These are phyloP conservation scores for Turritopsis rubra DNA, from an alignment of 30 jellyfish, hydroid and myxozoan species.

Conservation along the genomic window DNA sequence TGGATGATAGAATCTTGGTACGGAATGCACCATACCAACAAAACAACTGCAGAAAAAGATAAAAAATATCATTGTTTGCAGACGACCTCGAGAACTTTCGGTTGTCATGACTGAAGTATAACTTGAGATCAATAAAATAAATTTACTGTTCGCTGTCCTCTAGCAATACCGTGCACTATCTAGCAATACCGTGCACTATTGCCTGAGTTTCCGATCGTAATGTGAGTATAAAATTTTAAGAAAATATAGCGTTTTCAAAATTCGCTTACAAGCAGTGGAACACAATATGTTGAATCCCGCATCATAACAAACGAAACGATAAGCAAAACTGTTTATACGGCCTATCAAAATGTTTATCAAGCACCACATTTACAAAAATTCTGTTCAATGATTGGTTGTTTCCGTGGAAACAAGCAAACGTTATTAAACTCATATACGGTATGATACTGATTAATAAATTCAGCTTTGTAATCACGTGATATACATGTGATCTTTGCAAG, in stretches of 20 bases:
- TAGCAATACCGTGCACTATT: background rate
- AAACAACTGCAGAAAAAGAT: background rate
- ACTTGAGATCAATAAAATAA: no score
- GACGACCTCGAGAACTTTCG: background rate
- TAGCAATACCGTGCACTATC: no score
- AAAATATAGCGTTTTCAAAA: conserved; percentile 13
- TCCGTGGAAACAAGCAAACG: background rate
- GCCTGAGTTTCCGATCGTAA: background rate
- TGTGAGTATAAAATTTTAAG: background rate
- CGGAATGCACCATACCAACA: no score
- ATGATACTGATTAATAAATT: background rate
- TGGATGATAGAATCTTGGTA: background rate
- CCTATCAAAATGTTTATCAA: background rate
- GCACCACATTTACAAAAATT: background rate
- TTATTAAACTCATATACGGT: background rate
- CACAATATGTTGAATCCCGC: conserved; percentile 21
- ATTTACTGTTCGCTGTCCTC: no score
- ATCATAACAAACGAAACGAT: background rate
- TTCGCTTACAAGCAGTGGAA: conserved; percentile 3
- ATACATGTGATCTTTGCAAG: background rate
- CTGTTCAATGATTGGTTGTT: background rate
- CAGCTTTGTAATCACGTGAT: background rate
- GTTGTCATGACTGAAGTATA: no score
- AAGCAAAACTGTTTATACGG: background rate
- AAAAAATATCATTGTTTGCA: background rate